These are phyloP conservation scores for Manis crassicaudata DNA, from an alignment of 2,797 vertebrate genomes.

Conservation along the genomic window DNA sequence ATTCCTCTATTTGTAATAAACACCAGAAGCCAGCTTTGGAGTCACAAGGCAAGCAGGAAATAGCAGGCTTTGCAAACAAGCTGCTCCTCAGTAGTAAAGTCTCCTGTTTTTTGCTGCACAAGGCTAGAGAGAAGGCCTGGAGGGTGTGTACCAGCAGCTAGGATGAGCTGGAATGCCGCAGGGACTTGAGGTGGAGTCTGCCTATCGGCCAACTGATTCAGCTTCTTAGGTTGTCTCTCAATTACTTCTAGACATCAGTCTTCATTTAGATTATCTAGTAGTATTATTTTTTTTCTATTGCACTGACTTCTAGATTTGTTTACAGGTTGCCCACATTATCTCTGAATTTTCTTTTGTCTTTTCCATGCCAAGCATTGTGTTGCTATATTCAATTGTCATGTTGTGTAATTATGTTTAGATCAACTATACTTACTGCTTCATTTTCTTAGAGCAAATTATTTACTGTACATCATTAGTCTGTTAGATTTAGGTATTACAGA, in stretches of 20 bases:
- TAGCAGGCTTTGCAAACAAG: neutral
- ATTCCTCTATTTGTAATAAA: neutral
- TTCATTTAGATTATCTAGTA: neutral
- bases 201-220: neutral
- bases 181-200: neutral
- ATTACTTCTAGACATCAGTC: neutral
- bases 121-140: neutral
- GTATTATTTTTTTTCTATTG: neutral
- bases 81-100: neutral
- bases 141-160: neutral
- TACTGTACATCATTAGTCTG: neutral
- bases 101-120: neutral
- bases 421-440: slow-evolving; percentile 7
- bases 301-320: slow-evolving; percentile 23
- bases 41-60: neutral
- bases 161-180: neutral
- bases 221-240: neutral
- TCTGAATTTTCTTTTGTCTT: slow-evolving; percentile 48
- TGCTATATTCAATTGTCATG: neutral
- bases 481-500: slow-evolving; percentile 28
- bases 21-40: neutral
- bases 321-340: neutral
- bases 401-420: slow-evolving; percentile 55
- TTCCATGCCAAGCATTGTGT: neutral
- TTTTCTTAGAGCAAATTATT: slow-evolving; percentile 31